Conservation (phyloP, 2,888 invertebrate species). For the Cyrtodaria siliqua region DNA sequence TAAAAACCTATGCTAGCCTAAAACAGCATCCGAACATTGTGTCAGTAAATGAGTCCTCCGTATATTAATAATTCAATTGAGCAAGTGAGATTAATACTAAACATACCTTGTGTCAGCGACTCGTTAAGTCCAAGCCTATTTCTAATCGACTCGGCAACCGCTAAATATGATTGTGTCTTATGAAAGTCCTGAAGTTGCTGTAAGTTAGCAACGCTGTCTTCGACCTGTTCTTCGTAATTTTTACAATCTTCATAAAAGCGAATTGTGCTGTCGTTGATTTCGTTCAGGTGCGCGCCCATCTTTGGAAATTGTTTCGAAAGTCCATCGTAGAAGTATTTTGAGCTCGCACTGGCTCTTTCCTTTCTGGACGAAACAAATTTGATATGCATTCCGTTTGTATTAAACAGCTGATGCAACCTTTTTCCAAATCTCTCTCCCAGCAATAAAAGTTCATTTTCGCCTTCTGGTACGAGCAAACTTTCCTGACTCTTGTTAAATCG, state of each 20-base stretch:
- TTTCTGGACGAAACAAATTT: slow-evolving; percentile 45
- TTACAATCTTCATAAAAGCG: slow-evolving; percentile 52
- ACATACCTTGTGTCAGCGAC: slow-evolving; percentile 23
- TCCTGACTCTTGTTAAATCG: slow-evolving; percentile 28
- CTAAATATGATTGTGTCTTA: slow-evolving; percentile 23
- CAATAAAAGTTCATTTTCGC: slow-evolving; percentile 30
- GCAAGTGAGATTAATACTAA: too few relatives aligned
- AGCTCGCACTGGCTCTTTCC: slow-evolving; percentile 40
- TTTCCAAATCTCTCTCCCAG: slow-evolving; percentile 32
- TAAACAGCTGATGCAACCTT: slow-evolving; percentile 34
- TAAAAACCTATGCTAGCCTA: too few relatives aligned
- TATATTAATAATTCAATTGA: too few relatives aligned
- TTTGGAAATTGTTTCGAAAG: slow-evolving; percentile 1
- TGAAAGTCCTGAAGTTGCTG: slow-evolving; percentile 37
- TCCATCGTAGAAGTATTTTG: slow-evolving; percentile 45
- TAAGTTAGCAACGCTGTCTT: slow-evolving; percentile 35
- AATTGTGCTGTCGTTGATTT: slow-evolving; percentile 24
- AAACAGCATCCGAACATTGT: too few relatives aligned
- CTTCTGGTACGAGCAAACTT: slow-evolving; percentile 31
- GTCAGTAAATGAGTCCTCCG: too few relatives aligned
- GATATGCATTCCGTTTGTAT: slow-evolving; percentile 13
- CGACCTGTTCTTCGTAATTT: slow-evolving; percentile 29
- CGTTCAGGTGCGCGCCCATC: slow-evolving; percentile 9
- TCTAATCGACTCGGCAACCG: slow-evolving; percentile 24
- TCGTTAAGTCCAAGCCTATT: slow-evolving; percentile 27